Evolutionary conservation across 2,797 vertebrate species (phyloP), one percentile per base, ranked within the genome.

Genomic region (Caiman crocodilus): DNA sequence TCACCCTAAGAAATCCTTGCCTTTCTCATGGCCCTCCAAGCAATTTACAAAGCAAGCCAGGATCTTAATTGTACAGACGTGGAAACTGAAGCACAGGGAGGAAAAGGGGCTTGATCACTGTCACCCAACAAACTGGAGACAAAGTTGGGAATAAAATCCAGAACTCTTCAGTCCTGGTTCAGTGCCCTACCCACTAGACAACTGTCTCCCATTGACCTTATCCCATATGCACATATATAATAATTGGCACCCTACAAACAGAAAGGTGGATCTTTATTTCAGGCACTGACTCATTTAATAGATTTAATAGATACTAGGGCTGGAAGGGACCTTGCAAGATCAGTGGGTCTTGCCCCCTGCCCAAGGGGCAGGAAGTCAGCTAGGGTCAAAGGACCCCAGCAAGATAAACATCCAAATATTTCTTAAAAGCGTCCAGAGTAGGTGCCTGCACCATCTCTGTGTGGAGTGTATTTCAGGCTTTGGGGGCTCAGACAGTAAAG

Each of bases 251-350:
- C 21, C 3, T 13, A 28, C 8, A 56, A 84, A 93, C 65, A 75
- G 79, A 85, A 61, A 77, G 9, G 10, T 64, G 69, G 77, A 26
- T 77, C 12, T 94, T 84, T 56, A 67, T 90, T 92, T 92, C 73
- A 92, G 82, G 83, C 23, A 30, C 5, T 32, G n/a, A 61, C 5
- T 50, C 32, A 30, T 82, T 88, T 80, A 74, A 76, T 21, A 78
- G 20, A 63, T 50, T 50, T 10, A 9, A 50, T 50, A 50, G 42
- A 50, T 10, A 50, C 11, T 50, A 50, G 42, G 9, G 42, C 42
- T 50, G 42, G 42, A 50, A 50, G 42, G 42, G 42, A 50, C 42
- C 42, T 50, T 50, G 42, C 42, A 50, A 50, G 9, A 50, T 50
- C 42, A 50, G 9, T 50, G 42, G 42, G 42, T 50, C 42, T 50